These are phyloP conservation scores for Phragmatobia fuliginosa DNA, from an alignment of 2,888 invertebrate genomes.

Conservation along the genomic window DNA sequence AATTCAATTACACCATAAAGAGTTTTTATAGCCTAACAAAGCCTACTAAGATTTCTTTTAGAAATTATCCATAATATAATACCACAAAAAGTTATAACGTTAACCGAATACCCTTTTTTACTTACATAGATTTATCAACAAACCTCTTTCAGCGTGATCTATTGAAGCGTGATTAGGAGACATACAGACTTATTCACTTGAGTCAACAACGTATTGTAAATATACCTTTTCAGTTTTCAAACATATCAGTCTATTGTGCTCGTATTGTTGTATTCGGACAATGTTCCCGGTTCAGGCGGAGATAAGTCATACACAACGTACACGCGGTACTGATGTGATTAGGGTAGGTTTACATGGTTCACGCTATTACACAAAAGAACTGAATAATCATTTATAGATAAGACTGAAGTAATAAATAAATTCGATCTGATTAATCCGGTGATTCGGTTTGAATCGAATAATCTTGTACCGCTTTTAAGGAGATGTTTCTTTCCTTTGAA, in stretches of 20 bases:
- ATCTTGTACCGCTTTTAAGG: not conserved
- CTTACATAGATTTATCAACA: not conserved
- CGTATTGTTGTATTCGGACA: constrained; percentile 44
- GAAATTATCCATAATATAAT: not conserved
- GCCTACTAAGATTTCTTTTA: not conserved
- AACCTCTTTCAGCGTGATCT: constrained; percentile 9
- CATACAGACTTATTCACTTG: constrained; percentile 18
- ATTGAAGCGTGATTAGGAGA: constrained; percentile 38
- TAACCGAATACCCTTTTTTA: not conserved
- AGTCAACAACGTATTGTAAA: constrained; percentile 31
- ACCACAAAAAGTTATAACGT: not conserved
- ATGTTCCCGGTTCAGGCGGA: constrained; percentile 58
- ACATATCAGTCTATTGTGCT: constrained; percentile 39
- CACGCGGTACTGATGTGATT: constrained; percentile 45
- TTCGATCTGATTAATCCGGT: not conserved
- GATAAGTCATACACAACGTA: constrained; percentile 59
- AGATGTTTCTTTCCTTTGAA: not conserved
- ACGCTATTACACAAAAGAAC: not conserved
- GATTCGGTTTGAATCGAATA: not conserved
- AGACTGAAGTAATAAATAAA: not conserved
- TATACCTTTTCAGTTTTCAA: constrained; percentile 30
- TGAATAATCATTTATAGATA: not conserved
- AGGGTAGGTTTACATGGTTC: constrained; percentile 25
- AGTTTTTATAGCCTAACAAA: not conserved
- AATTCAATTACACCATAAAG: too few relatives aligned